Percentiles rank a stretch among this genome's conserved stretches.
Evolutionary conservation across 1,140 invertebrate genomes (phyloP).

Genomic region (Cryptotermes secundus): DNA sequence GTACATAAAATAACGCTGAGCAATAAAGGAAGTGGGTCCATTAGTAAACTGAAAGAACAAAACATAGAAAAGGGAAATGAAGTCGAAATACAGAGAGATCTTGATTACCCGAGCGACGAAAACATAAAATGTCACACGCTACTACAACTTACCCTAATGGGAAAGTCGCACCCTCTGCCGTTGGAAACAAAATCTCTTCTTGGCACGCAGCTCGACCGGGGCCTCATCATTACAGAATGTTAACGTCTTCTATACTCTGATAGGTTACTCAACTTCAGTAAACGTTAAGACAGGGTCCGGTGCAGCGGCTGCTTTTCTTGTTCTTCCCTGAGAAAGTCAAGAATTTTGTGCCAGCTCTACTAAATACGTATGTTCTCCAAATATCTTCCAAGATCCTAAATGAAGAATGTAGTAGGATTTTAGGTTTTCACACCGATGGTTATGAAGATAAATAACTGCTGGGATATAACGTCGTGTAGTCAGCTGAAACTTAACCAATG

Average conservation of each 20-base stretch:
- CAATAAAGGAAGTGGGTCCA: slow-evolving; percentile 7
- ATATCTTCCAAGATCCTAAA: too few species aligned
- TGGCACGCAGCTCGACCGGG: neutral
- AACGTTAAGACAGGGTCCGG: too few species aligned
- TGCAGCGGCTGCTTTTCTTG: too few species aligned
- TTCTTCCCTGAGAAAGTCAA: too few species aligned
- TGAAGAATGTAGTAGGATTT: too few species aligned
- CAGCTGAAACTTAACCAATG: too few species aligned
- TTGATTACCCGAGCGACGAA: neutral
- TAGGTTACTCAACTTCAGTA: neutral
- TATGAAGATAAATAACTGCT: too few species aligned
- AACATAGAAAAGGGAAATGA: neutral
- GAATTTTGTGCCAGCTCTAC: too few species aligned
- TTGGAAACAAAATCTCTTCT: neutral
- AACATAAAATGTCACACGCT: neutral
- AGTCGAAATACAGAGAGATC: neutral
- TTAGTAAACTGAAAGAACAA: neutral
- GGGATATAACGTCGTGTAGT: too few species aligned
- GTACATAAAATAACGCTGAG: neutral
- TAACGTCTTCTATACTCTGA: neutral
- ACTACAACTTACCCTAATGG: neutral
- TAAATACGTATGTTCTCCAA: too few species aligned
- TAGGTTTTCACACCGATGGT: too few species aligned
- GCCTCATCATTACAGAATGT: neutral
- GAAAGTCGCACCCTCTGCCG: neutral